Conservation (phyloP, 2,797 vertebrate genomes). For the Malurus leucopterus region DNA sequence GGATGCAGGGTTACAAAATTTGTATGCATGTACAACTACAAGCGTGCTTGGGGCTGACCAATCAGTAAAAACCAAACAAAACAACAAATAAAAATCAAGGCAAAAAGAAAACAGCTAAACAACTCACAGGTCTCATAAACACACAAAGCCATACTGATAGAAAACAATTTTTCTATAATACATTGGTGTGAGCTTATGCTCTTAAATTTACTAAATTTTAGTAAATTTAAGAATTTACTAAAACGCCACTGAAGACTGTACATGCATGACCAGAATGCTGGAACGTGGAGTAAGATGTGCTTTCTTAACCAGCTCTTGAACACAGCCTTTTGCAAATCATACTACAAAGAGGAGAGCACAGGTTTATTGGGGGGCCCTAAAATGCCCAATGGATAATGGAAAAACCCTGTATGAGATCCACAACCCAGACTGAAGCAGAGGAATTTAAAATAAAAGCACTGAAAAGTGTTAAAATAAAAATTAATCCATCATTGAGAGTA, state of each 20-base stretch:
- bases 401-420: not conserved
- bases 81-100: not conserved
- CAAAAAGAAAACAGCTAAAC: not conserved
- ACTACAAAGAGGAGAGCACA: not conserved
- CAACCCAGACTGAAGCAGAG: not conserved
- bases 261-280: rapidly evolving
- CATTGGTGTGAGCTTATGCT: not conserved
- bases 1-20: not conserved
- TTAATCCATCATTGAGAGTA: not conserved
- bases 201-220: too few relatives aligned
- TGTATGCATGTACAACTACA: not conserved
- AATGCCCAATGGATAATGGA: not conserved
- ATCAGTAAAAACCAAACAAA: not conserved
- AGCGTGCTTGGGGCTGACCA: rapidly evolving
- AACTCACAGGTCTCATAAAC: not conserved
- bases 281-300: not conserved
- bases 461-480: not conserved
- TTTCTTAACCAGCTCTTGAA: not conserved
- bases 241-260: not conserved
- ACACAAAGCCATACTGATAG: not conserved
- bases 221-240: not conserved
- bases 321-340: not conserved
- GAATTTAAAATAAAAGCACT: not conserved
- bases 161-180: not conserved
- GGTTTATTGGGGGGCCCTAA: not conserved